Conservation (phyloP, 2,888 invertebrate genomes). For the Notodonta ziczac region DNA sequence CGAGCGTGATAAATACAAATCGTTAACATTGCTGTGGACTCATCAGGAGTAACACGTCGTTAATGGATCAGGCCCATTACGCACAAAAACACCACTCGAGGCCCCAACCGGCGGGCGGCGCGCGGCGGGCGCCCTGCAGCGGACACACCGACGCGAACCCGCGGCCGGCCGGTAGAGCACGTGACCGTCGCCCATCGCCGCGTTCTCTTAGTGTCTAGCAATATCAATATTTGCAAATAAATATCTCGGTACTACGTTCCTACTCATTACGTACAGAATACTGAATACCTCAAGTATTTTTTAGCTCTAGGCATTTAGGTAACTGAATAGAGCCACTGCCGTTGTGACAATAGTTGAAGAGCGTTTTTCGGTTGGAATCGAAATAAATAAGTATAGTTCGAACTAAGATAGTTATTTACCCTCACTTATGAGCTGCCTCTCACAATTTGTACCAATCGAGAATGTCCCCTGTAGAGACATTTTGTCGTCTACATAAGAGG, state of each 20-base stretch:
- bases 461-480: background rate
- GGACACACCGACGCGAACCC: no score
- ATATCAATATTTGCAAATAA: no score
- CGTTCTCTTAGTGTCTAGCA: background rate
- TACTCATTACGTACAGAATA: no score
- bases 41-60: background rate
- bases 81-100: background rate
- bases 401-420: background rate
- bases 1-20: background rate
- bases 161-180: background rate
- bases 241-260: no score
- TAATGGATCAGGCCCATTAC: constrained; percentile 3
- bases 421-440: background rate
- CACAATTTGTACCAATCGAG: background rate
- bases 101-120: background rate
- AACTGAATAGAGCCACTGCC: no score
- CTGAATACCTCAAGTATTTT: no score
- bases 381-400: background rate
- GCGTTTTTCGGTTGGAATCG: background rate
- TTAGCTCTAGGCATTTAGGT: no score
- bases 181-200: background rate
- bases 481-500: background rate
- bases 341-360: background rate
- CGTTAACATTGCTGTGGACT: background rate
- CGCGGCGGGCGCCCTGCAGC: background rate